A percentile compares a stretch with the other conserved stretches of the same genome.
phyloP scores from a whole-genome alignment of 2,113 vertebrate species.

The Hyperopisus bebe region DNA sequence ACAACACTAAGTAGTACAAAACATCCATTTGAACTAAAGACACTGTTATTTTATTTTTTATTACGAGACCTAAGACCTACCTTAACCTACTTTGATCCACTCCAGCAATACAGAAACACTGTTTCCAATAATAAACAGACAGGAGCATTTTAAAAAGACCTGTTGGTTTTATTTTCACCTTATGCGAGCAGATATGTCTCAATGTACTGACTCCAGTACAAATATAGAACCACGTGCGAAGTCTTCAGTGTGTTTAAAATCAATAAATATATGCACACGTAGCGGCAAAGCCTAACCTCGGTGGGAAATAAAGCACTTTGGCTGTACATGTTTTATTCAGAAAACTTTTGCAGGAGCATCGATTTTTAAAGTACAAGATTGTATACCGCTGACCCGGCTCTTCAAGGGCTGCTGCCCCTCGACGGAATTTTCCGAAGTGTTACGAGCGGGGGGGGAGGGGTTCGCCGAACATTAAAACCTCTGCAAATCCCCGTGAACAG shows the following conservation, averaged over 20 bases:
- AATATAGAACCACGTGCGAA: not conserved
- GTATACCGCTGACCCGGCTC: not conserved
- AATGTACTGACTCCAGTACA: not conserved
- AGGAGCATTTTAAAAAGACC: not conserved
- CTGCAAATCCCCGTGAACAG: not conserved
- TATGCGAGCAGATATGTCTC: not conserved
- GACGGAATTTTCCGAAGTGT: not conserved
- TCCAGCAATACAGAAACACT: not conserved
- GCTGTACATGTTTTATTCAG: not conserved
- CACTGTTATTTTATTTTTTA: slow-evolving; percentile 4
- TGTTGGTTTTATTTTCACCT: not conserved
- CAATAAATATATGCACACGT: not conserved
- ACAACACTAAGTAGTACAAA: not conserved
- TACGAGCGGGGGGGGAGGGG: not conserved
- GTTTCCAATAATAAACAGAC: not conserved
- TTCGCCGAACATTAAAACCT: not conserved
- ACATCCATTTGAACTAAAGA: slow-evolving; percentile 5
- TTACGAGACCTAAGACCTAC: not conserved
- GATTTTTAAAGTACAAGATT: not conserved
- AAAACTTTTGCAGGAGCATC: not conserved
- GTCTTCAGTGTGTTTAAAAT: not conserved
- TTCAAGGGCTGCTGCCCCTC: not conserved
- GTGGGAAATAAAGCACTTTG: not conserved
- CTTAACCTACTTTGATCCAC: not conserved
- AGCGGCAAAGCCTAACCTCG: not conserved